phyloP scores from a whole-genome alignment of 2,797 vertebrate species.

The Neomorphus geoffroyi region DNA sequence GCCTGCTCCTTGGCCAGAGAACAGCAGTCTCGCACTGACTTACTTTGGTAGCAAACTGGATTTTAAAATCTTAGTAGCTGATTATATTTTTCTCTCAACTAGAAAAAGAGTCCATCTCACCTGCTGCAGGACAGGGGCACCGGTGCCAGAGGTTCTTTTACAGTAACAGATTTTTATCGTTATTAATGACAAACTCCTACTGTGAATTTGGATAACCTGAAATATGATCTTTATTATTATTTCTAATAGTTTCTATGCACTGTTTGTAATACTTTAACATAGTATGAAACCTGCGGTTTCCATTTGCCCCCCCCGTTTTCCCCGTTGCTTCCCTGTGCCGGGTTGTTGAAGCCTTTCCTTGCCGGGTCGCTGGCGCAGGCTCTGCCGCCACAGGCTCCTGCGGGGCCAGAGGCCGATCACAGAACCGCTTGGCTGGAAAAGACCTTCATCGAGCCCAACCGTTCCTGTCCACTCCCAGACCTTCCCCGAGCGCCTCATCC shows the following conservation, averaged over 20 bases:
- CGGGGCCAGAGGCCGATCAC: too few relatives aligned
- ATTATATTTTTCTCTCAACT: background rate
- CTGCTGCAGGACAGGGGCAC: too few relatives aligned
- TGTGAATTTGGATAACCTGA: background rate
- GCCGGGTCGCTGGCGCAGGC: background rate
- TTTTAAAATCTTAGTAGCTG: background rate
- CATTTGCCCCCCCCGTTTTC: background rate
- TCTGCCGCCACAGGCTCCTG: too few relatives aligned
- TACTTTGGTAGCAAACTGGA: background rate
- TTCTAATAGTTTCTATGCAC: background rate
- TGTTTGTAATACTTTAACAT: background rate
- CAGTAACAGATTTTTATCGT: too few relatives aligned
- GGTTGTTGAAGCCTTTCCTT: background rate
- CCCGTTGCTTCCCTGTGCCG: slow-evolving; percentile 60
- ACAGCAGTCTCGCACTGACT: too few relatives aligned
- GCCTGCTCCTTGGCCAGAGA: background rate
- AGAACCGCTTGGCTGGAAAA: too few relatives aligned
- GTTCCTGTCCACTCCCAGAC: too few relatives aligned
- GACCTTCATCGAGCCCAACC: too few relatives aligned
- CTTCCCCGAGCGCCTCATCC: too few relatives aligned
- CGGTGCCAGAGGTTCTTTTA: background rate
- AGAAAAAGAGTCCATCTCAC: background rate
- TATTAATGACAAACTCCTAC: background rate
- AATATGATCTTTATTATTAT: background rate
- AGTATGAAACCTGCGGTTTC: background rate